Base-by-base conservation (phyloP, 1,140 invertebrate species). In the Eueides isabella region DNA sequence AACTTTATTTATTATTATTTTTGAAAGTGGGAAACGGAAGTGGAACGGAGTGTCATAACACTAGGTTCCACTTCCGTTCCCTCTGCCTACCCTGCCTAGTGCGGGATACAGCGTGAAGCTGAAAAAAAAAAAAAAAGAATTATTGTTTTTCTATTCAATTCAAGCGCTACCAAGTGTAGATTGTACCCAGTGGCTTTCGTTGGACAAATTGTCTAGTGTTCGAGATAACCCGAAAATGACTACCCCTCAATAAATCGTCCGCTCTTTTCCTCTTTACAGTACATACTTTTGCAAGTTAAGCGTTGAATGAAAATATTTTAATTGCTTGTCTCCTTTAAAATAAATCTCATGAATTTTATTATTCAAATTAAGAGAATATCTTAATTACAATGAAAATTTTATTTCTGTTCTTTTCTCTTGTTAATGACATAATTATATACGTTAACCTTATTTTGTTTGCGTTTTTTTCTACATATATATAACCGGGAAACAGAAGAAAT, bases 141-240 rank as follows among this genome's bases (percentile, higher is more conserved):
- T n/a, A n/a, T n/a, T n/a, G n/a, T n/a, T n/a, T n/a, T n/a, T n/a
- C n/a, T n/a, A n/a, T n/a, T 30, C 2, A 14, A 62, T 3, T 30
- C 29, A 16, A 30, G 7, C 12, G 16, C 14, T 63, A n/a, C 11
- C 29, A 5, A 31, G 16, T 63, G 61, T 63, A 63, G 28, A 1
- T 9, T 7, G 26, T 30, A 63, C 31, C 55, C 29, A 73, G 62
- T 75, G 61, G 71, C 64, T 75, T 75, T 70, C 65, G 55, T 61
- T 69, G 48, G 62, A 76, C 74, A 68, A 76, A 72, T 76, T 76
- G 61, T 76, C 61, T 30, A 65, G 69, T 61, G 66, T 70, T 67
- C 14, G 31, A 72, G 75, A 76, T 76, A 72, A 72, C 65, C 69
- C 69, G 30, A 65, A 65, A 65, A 23, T 71, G 26, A 64, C 35